A percentile compares a stretch with the other conserved stretches of the same genome.
phyloP scores from a whole-genome alignment of 2,888 invertebrate species.

The Apamea crenata region DNA sequence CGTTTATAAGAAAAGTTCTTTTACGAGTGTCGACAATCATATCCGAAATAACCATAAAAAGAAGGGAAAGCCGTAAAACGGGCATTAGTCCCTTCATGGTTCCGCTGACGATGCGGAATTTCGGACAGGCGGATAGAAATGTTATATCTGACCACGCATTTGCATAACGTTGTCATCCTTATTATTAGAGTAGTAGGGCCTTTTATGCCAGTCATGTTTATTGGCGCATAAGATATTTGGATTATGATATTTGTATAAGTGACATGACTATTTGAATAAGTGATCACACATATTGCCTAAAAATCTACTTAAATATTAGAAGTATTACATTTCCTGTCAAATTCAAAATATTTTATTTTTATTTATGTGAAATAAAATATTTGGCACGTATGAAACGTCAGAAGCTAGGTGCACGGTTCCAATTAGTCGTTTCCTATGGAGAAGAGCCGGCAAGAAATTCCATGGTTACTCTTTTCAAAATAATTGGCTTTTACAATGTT shows the following conservation, averaged over 20 bases:
- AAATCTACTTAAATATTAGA: no score
- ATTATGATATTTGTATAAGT: conserved; percentile 16
- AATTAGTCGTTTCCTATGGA: no score
- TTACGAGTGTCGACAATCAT: conserved; percentile 85
- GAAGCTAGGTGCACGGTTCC: no score
- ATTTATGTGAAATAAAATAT: no score
- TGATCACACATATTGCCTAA: no score
- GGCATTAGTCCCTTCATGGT: conserved; percentile 83
- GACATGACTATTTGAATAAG: conserved; percentile 34
- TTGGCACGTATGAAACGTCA: no score
- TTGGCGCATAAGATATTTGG: conserved; percentile 62
- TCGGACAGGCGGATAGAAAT: conserved; percentile 70
- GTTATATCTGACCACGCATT: conserved; percentile 67
- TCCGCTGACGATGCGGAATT: conserved; percentile 79
- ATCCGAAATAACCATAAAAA: conserved; percentile 86
- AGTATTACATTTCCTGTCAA: no score
- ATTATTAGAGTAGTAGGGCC: conserved; percentile 64
- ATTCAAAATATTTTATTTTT: no score
- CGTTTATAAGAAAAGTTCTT: conserved; percentile 79
- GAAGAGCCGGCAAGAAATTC: no score
- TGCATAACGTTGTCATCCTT: conserved; percentile 67
- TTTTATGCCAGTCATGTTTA: conserved; percentile 63
- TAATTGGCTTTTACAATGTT: no score
- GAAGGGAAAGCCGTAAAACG: conserved; percentile 83
- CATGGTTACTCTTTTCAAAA: no score